phyloP scores from a whole-genome alignment of 2,888 invertebrate species.

The Platypus cylindrus region DNA sequence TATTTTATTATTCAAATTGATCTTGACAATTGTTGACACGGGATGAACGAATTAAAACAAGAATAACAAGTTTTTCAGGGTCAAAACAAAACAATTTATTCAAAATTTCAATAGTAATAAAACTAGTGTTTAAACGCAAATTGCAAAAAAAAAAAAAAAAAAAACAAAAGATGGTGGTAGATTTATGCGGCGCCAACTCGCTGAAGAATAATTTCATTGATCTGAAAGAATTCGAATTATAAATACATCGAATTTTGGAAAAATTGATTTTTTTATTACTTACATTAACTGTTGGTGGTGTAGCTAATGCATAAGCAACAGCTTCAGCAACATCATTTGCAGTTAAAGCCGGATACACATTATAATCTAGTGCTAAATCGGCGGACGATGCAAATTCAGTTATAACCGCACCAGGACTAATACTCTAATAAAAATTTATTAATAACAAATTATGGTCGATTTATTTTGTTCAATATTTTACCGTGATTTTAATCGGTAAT shows the following conservation, averaged over 20 bases:
- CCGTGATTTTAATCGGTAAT: conserved; percentile 20
- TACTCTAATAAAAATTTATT: conserved; percentile 11
- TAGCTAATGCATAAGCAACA: conserved; percentile 19
- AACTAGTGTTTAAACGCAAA: too few relatives aligned
- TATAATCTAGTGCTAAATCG: conserved; percentile 1
- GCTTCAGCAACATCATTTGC: conserved; percentile 20
- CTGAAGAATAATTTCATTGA: background rate
- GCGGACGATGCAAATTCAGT: conserved; percentile 8
- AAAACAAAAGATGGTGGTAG: too few relatives aligned
- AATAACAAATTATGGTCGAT: too few relatives aligned
- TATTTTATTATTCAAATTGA: too few relatives aligned
- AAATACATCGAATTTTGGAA: too few relatives aligned
- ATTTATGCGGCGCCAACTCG: background rate
- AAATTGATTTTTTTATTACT: too few relatives aligned
- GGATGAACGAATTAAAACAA: too few relatives aligned
- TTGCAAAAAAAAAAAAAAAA: too few relatives aligned
- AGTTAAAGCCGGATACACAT: conserved; percentile 6
- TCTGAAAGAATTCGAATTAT: background rate
- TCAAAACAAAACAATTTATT: too few relatives aligned
- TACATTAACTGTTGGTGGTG: conserved; percentile 23
- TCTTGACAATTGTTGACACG: too few relatives aligned
- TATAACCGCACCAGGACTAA: conserved; percentile 10
- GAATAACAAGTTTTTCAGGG: too few relatives aligned
- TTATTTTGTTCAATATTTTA: conserved; percentile 6
- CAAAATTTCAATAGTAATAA: too few relatives aligned